Evolutionary conservation across 2,888 invertebrate species (phyloP), one percentile per base, ranked within the genome.

Genomic region (Malthinus seriepunctatus): DNA sequence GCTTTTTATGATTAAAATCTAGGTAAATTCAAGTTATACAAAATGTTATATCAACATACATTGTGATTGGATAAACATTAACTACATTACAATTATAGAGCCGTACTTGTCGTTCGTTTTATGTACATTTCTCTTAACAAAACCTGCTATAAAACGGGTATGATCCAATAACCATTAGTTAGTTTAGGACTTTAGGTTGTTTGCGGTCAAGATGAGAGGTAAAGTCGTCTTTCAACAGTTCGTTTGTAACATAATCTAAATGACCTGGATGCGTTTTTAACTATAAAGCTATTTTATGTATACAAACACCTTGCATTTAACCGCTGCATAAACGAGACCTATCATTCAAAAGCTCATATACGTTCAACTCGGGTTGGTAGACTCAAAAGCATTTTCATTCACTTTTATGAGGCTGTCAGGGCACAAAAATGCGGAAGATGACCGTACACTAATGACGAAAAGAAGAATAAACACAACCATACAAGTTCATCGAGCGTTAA

Each of bases 401-500:
- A 12, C 6, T 37, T 42, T 23, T 42, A 42, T 4, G 3, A 42
- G 23, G 3, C 1, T 44, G 32, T 31, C 44, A 5, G 23, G 23
- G 44, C 7, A 31, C 44, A 23, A 44, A 44, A 8, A 44, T 5
- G 44, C 15, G 46, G 46, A 47, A 47, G 23, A 23, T 44, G 12
- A 31, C 10, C 10, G 11, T 1, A 44, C n/a, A 8, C 23, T 39
- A 50, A 32, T 37, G 31, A 31, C 31, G 14, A 45, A 10, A 35
- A 51, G 23, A 42, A 39, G 10, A 50, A 32, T 42, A 34, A 47
- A 47, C 47, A 34, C 39, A 39, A 39, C 49, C 15, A 45, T 32
- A 46, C 35, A 47, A 32, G 51, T 50, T 38, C 54, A 46, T 54
- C 8, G 32, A 50, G 54, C 60, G 59, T 47, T 56, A 62, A 58